Percentiles rank a stretch among this genome's conserved stretches.
These are phyloP conservation scores for Egretta garzetta DNA, from an alignment of 2,113 vertebrate genomes.

Conservation along the genomic window DNA sequence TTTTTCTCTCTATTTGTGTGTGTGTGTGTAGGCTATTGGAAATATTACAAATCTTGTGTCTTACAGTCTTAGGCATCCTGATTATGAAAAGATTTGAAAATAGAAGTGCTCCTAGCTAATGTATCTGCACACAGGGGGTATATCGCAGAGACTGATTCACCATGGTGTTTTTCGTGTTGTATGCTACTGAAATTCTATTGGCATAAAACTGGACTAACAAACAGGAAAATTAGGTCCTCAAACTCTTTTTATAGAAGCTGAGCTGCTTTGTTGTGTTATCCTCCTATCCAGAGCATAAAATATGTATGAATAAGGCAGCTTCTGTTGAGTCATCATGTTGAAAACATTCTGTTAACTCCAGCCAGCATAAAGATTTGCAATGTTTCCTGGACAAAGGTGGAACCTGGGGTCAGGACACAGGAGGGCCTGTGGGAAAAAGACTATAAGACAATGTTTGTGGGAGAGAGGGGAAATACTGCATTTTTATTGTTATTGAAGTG, in stretches of 20 bases:
- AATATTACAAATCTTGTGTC: not conserved
- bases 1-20: not conserved
- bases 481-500: not conserved
- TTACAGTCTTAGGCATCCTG: not conserved
- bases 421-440: not conserved
- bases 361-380: not conserved
- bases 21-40: not conserved
- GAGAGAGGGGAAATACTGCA: not conserved
- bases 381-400: not conserved
- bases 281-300: not conserved
- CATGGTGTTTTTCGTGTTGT: not conserved
- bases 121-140: not conserved
- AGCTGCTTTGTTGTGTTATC: not conserved
- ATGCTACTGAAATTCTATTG: not conserved
- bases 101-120: not conserved
- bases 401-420: not conserved
- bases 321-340: not conserved
- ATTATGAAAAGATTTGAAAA: constrained; percentile 2
- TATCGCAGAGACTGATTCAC: not conserved
- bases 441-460: not conserved
- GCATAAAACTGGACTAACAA: not conserved
- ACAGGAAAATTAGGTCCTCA: constrained; percentile 27
- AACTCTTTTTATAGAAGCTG: not conserved
- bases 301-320: constrained; percentile 28
- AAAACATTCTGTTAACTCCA: not conserved